Evolutionary conservation across 1,140 invertebrate species (phyloP).

Genomic region (Calliphora vicina): DNA sequence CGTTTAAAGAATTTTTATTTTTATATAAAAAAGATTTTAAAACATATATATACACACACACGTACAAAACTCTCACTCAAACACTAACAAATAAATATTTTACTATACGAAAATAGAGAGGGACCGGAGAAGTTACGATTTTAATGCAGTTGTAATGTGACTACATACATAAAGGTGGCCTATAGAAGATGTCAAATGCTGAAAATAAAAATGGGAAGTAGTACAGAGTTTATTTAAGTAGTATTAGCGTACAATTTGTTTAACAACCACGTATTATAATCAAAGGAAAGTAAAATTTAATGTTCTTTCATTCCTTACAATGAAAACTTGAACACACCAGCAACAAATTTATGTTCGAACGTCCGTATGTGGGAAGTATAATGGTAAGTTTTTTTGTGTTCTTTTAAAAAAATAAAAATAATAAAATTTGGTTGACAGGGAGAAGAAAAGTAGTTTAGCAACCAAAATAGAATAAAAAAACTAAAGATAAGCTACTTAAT

Average conservation of each 20-base stretch:
- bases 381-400: neutral
- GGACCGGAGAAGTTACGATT: neutral
- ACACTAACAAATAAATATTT: neutral
- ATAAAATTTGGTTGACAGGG: neutral
- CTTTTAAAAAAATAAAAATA: neutral
- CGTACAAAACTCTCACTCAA: neutral
- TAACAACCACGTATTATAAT: conserved; percentile 9
- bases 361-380: neutral
- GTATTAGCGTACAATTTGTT: conserved; percentile 10
- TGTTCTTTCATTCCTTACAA: neutral
- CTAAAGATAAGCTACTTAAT: conserved; percentile 6
- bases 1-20: neutral
- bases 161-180: neutral
- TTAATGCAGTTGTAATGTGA: neutral
- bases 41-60: neutral
- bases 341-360: neutral
- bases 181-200: neutral
- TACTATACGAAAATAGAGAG: neutral
- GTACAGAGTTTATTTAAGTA: neutral
- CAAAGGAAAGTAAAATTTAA: conserved; percentile 14
- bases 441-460: too few species aligned
- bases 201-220: neutral
- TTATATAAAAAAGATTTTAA: neutral
- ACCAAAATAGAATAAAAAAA: neutral
- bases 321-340: neutral